phyloP scores from a whole-genome alignment of 2,888 invertebrate species.

The Brachylomia viminalis region DNA sequence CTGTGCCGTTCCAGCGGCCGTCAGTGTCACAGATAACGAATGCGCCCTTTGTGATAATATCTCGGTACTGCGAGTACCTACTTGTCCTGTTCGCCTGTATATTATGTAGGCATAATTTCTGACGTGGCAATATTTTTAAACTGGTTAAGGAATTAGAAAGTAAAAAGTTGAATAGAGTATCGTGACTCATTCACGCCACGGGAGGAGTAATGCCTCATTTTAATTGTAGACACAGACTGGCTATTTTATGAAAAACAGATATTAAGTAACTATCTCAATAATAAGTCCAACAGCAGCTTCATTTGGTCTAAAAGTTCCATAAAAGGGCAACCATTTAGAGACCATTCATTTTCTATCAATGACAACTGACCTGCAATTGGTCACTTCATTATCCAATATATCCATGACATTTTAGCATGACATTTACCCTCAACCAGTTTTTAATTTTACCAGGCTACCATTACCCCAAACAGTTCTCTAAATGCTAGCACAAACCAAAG shows the following conservation, averaged over 20 bases:
- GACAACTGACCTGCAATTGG: background rate
- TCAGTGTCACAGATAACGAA: constrained; percentile 75
- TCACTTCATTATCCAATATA: constrained; percentile 1
- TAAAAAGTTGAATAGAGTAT: background rate
- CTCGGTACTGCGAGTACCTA: constrained; percentile 54
- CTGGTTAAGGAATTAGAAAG: background rate
- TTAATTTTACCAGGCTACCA: constrained; percentile 21
- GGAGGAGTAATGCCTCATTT: background rate
- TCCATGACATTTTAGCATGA: constrained; percentile 36
- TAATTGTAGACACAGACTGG: background rate
- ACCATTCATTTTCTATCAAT: background rate
- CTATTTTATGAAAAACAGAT: background rate
- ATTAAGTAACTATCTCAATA: background rate
- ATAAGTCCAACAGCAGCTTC: background rate
- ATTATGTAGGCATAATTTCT: constrained; percentile 42
- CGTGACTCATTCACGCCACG: constrained; percentile 9
- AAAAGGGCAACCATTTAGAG: background rate
- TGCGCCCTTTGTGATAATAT: constrained; percentile 77
- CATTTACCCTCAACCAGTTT: constrained; percentile 13
- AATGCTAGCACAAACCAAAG: constrained; percentile 45
- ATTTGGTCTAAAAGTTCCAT: background rate
- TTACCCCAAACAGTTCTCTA: constrained; percentile 28
- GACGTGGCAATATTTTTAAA: constrained; percentile 13
- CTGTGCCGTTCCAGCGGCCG: constrained; percentile 64
- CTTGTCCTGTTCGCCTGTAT: constrained; percentile 40